phyloP scores from a whole-genome alignment of 2,888 invertebrate genomes.

The Agriopis leucophaearia region DNA sequence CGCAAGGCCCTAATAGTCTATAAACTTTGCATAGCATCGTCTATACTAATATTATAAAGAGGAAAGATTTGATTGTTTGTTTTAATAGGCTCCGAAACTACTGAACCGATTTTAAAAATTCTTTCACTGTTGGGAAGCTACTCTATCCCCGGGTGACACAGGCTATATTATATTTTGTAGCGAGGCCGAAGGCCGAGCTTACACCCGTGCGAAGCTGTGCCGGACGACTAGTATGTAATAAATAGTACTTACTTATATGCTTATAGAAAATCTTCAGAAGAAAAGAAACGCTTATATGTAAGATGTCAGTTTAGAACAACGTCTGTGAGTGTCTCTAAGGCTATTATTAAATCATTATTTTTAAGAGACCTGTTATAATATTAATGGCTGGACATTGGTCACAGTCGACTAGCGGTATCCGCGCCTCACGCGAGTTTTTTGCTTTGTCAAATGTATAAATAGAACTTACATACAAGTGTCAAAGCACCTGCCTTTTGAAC shows the following conservation, averaged over 20 bases:
- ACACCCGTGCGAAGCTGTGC: no score
- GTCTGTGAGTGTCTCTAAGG: background rate
- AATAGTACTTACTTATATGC: background rate
- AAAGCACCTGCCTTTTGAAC: slow-evolving; percentile 41
- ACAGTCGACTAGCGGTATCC: slow-evolving; percentile 34
- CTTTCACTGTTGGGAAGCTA: no score
- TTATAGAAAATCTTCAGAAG: slow-evolving; percentile 1
- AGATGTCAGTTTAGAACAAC: slow-evolving; percentile 7
- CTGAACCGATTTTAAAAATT: no score
- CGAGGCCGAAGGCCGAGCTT: no score
- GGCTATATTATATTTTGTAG: no score
- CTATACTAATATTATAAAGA: no score
- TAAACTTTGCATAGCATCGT: no score
- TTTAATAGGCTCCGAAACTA: no score
- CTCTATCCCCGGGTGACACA: no score
- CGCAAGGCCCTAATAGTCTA: no score
- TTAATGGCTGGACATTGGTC: slow-evolving; percentile 34
- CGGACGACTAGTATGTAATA: background rate
- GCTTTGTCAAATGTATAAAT: slow-evolving; percentile 43
- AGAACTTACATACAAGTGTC: slow-evolving; percentile 30
- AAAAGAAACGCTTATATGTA: background rate
- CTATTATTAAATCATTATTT: slow-evolving; percentile 36
- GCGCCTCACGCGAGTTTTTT: slow-evolving; percentile 30
- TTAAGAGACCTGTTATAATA: slow-evolving; percentile 31
- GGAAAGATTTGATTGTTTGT: no score